phyloP scores from a whole-genome alignment of 2,113 vertebrate genomes.

The Nycticebus coucang region DNA sequence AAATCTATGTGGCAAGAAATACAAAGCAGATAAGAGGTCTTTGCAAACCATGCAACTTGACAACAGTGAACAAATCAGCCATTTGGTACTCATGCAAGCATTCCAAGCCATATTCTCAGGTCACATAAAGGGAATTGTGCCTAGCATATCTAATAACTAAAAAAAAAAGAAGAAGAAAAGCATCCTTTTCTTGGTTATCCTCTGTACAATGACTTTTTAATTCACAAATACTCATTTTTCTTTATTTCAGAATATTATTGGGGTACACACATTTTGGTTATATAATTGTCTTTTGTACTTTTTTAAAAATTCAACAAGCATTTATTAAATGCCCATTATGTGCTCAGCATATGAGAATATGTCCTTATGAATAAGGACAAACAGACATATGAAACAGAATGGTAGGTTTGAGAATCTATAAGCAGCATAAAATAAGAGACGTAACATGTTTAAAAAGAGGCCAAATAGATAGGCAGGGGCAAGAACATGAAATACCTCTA shows the following conservation, averaged over 20 bases:
- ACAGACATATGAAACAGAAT: background rate
- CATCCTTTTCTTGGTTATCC: background rate
- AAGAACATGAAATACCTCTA: slow-evolving; percentile 10
- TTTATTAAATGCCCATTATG: too few species aligned
- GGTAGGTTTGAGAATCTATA: background rate
- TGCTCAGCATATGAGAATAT: too few species aligned
- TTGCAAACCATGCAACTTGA: slow-evolving; percentile 56
- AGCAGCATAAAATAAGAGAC: background rate
- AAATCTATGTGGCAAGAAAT: slow-evolving; percentile 48
- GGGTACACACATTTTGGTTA: too few species aligned
- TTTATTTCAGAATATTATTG: background rate
- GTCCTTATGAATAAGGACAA: background rate
- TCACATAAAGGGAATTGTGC: slow-evolving; percentile 47
- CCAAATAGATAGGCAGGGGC: background rate
- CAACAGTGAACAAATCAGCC: slow-evolving; percentile 48
- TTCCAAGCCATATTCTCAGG: slow-evolving; percentile 48
- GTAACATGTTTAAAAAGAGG: slow-evolving; percentile 4
- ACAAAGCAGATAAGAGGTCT: slow-evolving; percentile 54
- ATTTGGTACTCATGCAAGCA: slow-evolving; percentile 56
- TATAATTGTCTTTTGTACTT: too few species aligned
- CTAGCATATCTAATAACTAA: slow-evolving; percentile 43
- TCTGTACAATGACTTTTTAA: slow-evolving; percentile 16
- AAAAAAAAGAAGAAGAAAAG: background rate
- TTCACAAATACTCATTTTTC: slow-evolving; percentile 14
- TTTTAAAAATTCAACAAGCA: too few species aligned